Conservation (phyloP, 1,140 invertebrate species). For the Cherax quadricarinatus region DNA sequence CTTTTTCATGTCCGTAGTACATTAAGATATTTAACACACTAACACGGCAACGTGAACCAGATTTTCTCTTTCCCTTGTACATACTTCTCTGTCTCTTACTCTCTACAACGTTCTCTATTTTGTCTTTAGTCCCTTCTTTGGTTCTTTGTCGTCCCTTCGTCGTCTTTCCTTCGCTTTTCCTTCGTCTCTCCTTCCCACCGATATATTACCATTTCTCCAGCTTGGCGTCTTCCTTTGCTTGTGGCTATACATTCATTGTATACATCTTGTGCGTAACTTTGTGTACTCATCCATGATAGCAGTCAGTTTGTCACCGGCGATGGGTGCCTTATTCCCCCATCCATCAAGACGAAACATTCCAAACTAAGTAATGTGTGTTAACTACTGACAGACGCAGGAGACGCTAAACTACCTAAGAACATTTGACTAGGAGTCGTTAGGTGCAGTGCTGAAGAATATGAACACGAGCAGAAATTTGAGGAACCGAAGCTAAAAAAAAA, state of each 20-base stretch:
- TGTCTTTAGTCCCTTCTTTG: not conserved
- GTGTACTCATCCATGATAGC: not conserved
- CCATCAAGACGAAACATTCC: not conserved
- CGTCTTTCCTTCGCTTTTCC: constrained; percentile 5
- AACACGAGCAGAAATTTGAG: too few species aligned
- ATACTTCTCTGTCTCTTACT: too few species aligned
- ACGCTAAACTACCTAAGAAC: too few species aligned
- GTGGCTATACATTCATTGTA: not conserved
- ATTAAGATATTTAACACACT: too few species aligned
- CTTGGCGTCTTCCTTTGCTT: not conserved
- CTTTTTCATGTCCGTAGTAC: too few species aligned
- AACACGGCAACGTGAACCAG: too few species aligned
- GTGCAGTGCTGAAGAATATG: too few species aligned
- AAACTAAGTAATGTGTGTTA: not conserved
- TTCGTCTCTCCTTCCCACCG: constrained; percentile 1
- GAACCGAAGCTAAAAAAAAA: too few species aligned
- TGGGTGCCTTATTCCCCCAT: not conserved
- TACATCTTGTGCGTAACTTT: not conserved
- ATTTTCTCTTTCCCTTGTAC: not conserved
- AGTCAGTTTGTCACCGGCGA: not conserved
- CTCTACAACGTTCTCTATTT: too few species aligned
- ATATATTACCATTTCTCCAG: not conserved
- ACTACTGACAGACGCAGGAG: not conserved
- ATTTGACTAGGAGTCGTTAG: too few species aligned
- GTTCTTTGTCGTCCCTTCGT: not conserved